Evolutionary conservation across 2,797 vertebrate genomes (phyloP).

Genomic region (Poeciliopsis turneri): DNA sequence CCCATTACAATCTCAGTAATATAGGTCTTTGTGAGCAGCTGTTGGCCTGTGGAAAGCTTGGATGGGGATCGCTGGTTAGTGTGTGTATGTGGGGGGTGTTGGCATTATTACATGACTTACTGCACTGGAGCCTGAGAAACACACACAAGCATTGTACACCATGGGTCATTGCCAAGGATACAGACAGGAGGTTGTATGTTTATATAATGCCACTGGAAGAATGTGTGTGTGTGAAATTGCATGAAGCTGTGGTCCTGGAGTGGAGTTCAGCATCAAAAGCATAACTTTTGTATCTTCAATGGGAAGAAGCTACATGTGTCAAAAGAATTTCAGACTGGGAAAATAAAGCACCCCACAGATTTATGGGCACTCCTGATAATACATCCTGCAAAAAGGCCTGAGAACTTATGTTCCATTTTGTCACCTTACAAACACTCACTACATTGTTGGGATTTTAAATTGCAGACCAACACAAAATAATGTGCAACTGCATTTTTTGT

Average conservation of each 20-base stretch:
- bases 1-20: constrained; percentile 51
- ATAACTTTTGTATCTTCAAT: constrained; percentile 21
- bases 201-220: constrained; percentile 25
- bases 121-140: constrained; percentile 64
- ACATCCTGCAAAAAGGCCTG: no score
- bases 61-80: constrained; percentile 59
- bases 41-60: constrained; percentile 58
- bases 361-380: constrained; percentile 1
- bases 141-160: constrained; percentile 44
- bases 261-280: constrained; percentile 17
- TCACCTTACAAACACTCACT: not conserved
- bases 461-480: not conserved
- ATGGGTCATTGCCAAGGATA: constrained; percentile 58
- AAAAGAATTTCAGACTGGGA: constrained; percentile 31
- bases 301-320: constrained; percentile 2
- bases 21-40: constrained; percentile 63
- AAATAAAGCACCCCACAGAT: not conserved
- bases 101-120: constrained; percentile 71
- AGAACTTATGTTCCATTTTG: not conserved
- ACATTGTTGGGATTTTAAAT: not conserved
- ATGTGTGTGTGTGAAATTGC: constrained; percentile 9
- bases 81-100: constrained; percentile 55
- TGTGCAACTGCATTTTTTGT: no score
- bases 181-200: constrained; percentile 34
- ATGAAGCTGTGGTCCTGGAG: not conserved